A percentile compares a stretch with the other conserved stretches of the same genome.
Evolutionary conservation across 2,113 vertebrate genomes (phyloP).

Genomic region (Clinocottus analis): DNA sequence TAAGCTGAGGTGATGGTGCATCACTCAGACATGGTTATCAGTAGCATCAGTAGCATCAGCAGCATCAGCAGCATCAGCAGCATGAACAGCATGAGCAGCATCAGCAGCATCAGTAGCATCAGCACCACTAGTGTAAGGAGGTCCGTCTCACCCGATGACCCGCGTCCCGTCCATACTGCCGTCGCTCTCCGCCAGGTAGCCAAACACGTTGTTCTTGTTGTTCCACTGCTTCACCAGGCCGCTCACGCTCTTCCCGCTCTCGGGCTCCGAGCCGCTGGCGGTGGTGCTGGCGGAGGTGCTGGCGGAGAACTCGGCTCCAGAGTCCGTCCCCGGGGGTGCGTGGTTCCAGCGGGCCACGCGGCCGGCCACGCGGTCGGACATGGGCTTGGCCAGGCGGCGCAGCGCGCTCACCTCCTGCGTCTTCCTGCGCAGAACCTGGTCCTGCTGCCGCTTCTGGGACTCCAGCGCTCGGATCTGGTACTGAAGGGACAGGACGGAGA

Average conservation of each 20-base stretch:
- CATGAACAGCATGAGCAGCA: too few relatives aligned
- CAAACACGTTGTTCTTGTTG: conserved; percentile 88
- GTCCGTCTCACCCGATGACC: conserved; percentile 54
- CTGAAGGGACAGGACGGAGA: conserved; percentile 71
- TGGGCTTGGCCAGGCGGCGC: conserved; percentile 93
- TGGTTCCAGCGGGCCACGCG: conserved; percentile 78
- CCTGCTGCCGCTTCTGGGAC: conserved; percentile 97
- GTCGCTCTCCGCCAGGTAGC: conserved; percentile 86
- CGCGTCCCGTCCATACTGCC: conserved; percentile 76
- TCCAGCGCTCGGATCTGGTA: conserved; percentile 96
- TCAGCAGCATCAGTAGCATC: too few relatives aligned
- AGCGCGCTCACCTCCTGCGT: conserved; percentile 95
- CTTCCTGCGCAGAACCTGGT: conserved; percentile 93
- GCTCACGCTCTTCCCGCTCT: conserved; percentile 88
- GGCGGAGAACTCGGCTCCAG: conserved; percentile 89
- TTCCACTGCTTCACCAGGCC: conserved; percentile 98
- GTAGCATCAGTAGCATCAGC: too few relatives aligned
- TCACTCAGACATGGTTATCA: too few relatives aligned
- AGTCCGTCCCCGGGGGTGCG: conserved; percentile 81
- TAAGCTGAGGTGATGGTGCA: too few relatives aligned
- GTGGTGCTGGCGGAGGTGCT: conserved; percentile 91
- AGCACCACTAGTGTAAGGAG: too few relatives aligned
- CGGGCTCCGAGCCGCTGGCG: conserved; percentile 87
- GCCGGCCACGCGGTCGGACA: conserved; percentile 91
- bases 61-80: too few relatives aligned